These are phyloP conservation scores for Meloidogyne floridensis DNA, from an alignment of 1,140 invertebrate genomes.

Conservation along the genomic window DNA sequence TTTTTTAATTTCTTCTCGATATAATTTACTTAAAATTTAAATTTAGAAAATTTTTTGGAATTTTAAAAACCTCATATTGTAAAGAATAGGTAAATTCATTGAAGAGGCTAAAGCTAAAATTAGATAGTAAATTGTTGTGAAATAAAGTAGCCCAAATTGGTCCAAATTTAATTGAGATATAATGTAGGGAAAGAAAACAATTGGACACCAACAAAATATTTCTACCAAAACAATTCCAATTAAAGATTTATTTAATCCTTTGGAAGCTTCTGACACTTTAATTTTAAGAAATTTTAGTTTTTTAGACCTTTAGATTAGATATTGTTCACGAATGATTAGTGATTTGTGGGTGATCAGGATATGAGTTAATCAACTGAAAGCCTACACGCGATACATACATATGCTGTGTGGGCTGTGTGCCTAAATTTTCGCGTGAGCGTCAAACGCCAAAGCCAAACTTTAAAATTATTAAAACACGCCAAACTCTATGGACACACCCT, in stretches of 20 bases:
- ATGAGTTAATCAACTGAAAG: too few species aligned
- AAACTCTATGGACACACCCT: too few species aligned
- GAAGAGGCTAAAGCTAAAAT: not conserved
- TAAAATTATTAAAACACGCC: too few species aligned
- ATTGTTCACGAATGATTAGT: too few species aligned
- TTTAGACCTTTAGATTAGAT: too few species aligned
- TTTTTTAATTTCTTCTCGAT: slow-evolving; percentile 2
- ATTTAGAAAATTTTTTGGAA: not conserved
- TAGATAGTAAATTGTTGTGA: not conserved
- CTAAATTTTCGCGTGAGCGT: too few species aligned
- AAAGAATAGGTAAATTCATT: not conserved
- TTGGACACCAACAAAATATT: slow-evolving; percentile 9
- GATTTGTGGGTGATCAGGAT: too few species aligned
- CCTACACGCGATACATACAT: too few species aligned
- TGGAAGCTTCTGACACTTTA: not conserved
- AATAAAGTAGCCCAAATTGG: not conserved
- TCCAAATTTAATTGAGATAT: not conserved
- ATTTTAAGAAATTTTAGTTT: not conserved
- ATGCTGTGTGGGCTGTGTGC: too few species aligned
- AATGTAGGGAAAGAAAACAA: not conserved
- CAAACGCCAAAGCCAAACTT: too few species aligned
- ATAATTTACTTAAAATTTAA: slow-evolving; percentile 1
- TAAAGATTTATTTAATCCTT: slow-evolving; percentile 3
- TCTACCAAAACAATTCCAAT: not conserved
- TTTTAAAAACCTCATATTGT: not conserved